Evolutionary conservation across 2,113 vertebrate genomes (phyloP).

Genomic region (Brienomyrus longianalis): DNA sequence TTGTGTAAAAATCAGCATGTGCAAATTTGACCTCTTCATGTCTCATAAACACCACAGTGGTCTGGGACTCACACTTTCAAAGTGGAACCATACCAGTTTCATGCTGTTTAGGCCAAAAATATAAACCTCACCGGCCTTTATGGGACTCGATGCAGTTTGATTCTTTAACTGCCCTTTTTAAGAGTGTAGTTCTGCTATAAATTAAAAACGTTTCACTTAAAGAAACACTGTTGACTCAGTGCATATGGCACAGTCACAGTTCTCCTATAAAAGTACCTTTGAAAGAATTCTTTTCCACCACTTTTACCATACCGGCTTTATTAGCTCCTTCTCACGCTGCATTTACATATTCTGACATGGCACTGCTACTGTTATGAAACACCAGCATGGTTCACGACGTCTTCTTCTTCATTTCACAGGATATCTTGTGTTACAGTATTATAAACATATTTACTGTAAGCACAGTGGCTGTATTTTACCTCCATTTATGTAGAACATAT

Average conservation of each 20-base stretch:
- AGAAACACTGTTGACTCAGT: neutral
- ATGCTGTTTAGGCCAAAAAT: neutral
- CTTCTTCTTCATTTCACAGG: neutral
- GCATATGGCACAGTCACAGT: neutral
- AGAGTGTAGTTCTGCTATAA: conserved; percentile 3
- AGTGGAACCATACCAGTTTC: neutral
- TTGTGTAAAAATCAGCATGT: neutral
- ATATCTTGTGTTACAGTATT: neutral
- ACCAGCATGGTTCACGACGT: neutral
- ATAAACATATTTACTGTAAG: neutral
- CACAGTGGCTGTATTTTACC: neutral
- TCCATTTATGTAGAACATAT: neutral
- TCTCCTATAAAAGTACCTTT: neutral
- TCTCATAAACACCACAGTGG: neutral
- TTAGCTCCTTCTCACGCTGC: neutral
- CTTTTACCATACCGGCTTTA: neutral
- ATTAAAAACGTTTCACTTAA: conserved; percentile 7
- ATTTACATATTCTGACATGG: neutral
- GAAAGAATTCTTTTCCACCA: neutral
- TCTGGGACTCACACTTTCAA: conserved; percentile 1
- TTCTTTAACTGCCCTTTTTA: conserved; percentile 24
- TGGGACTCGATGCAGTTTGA: conserved; percentile 8
- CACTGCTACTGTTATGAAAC: neutral
- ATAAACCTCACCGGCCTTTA: neutral
- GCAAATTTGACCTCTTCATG: neutral